A percentile compares a stretch with the other conserved stretches of the same genome.
phyloP scores from a whole-genome alignment of 2,888 invertebrate genomes.

The Eilema sororculum region DNA sequence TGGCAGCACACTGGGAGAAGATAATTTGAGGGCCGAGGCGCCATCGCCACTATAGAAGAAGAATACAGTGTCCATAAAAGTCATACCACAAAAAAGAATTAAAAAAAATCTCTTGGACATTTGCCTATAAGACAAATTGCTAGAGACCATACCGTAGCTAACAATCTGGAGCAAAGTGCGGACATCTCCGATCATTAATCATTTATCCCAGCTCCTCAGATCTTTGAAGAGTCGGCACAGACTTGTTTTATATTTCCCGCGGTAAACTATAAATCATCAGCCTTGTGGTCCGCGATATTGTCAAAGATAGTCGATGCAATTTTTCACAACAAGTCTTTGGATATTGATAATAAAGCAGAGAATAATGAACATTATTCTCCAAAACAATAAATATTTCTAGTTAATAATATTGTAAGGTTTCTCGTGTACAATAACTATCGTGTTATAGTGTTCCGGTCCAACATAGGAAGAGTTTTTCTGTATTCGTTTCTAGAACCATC shows the following conservation, averaged over 20 bases:
- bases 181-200: constrained; percentile 57
- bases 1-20: too few relatives aligned
- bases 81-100: constrained; percentile 28
- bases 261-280: constrained; percentile 50
- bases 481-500: too few relatives aligned
- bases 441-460: too few relatives aligned
- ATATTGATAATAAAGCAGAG: constrained; percentile 14
- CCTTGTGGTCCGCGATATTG: constrained; percentile 41
- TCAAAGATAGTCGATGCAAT: constrained; percentile 38
- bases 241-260: constrained; percentile 48
- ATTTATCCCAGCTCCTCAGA: constrained; percentile 49
- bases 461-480: too few relatives aligned
- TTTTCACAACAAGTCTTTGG: constrained; percentile 36
- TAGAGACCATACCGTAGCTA: constrained; percentile 38
- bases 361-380: too few relatives aligned
- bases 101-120: constrained; percentile 46
- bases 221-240: constrained; percentile 31
- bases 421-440: too few relatives aligned
- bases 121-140: constrained; percentile 57
- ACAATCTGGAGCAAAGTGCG: constrained; percentile 48
- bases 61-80: too few relatives aligned
- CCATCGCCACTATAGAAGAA: too few relatives aligned
- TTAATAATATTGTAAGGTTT: too few relatives aligned
- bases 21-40: too few relatives aligned
- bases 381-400: neutral